Base-by-base conservation (phyloP, 2,888 invertebrate species). In the Megaustenia siamemsis region DNA sequence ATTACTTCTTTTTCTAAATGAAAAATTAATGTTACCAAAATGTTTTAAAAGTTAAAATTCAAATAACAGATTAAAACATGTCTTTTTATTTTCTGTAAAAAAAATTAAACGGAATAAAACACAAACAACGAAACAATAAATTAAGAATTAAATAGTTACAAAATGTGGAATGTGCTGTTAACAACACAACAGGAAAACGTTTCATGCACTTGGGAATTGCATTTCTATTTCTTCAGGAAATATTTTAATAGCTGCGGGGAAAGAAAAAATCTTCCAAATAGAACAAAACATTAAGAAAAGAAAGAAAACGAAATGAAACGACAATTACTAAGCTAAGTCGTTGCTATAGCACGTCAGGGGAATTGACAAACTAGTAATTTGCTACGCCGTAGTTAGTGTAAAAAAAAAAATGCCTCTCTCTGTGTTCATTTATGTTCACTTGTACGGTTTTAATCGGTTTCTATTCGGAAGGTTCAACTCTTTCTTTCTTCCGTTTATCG, bases 371-470 rank as follows among this genome's bases (percentile, higher is more conserved):
- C 32, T 32, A n/a, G 66, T 79, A 45, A 66, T 43, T n/a, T 35
- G 45, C 4, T 28, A 35, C 66, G 66, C 10, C 43, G 32, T 15
- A 0, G 45, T 35, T 3, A 56, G 56, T 10, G 49, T 12, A 12
- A 43, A 28, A 43, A 71, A 38, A 56, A 63, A 78, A 21, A 60
- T 4, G 43, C 45, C 79, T 79, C 18, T 24, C 49, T 79, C 66
- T 28, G 32, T 24, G 66, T 79, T 66, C 32, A 45, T 63, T 79
- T 66, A n/a, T 79, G 79, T 43, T 79, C 79, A 79, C 79, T 79
- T 79, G 56, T 79, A 32, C 66, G 66, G 66, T 63, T 66, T 79
- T 79, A 79, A 79, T 79, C 79, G 79, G 49, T 38, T 69, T 49
- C 80, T 49, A 69, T 69, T 69, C 69, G 69, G 35, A 28, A 49